Percentiles rank a stretch among this genome's conserved stretches.
Evolutionary conservation across 92 coral and sea anemone genomes (phyloP).

Genomic region (Palythoa heliodiscus): DNA sequence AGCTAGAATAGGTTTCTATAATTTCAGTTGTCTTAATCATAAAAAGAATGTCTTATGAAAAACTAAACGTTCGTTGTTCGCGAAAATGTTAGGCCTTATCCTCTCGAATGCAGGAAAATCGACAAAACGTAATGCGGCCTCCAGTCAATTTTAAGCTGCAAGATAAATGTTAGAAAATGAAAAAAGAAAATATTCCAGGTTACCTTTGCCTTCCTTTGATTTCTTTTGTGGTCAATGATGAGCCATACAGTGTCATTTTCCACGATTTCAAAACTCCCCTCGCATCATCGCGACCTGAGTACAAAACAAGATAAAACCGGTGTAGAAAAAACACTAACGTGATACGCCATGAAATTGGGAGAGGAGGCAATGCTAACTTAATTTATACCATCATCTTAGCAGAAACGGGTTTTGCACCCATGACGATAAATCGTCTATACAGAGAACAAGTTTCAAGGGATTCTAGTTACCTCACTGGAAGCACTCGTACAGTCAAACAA

Average conservation of each 20-base stretch:
- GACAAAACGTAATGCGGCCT: not conserved
- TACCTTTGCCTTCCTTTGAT: constrained; percentile 78
- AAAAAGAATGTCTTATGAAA: too few species aligned
- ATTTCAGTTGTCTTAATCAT: too few species aligned
- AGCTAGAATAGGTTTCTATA: too few species aligned
- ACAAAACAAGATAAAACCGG: not conserved
- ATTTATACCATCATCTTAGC: too few species aligned
- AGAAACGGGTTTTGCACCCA: too few species aligned
- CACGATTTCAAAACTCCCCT: constrained; percentile 85
- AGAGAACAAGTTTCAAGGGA: too few species aligned
- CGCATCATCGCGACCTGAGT: constrained; percentile 74
- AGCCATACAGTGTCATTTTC: constrained; percentile 94
- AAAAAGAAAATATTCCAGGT: not conserved
- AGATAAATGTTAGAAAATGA: not conserved
- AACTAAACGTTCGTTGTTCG: too few species aligned
- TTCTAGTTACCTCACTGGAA: too few species aligned
- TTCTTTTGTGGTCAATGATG: constrained; percentile 84
- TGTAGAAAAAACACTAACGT: not conserved
- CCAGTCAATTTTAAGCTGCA: not conserved
- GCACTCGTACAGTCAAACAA: too few species aligned
- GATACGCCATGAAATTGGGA: not conserved
- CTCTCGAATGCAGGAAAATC: not conserved
- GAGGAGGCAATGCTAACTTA: too few species aligned
- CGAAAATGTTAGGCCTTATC: too few species aligned
- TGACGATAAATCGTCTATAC: too few species aligned